Evolutionary conservation across 2,797 vertebrate genomes (phyloP).

Genomic region (Pampus argenteus): DNA sequence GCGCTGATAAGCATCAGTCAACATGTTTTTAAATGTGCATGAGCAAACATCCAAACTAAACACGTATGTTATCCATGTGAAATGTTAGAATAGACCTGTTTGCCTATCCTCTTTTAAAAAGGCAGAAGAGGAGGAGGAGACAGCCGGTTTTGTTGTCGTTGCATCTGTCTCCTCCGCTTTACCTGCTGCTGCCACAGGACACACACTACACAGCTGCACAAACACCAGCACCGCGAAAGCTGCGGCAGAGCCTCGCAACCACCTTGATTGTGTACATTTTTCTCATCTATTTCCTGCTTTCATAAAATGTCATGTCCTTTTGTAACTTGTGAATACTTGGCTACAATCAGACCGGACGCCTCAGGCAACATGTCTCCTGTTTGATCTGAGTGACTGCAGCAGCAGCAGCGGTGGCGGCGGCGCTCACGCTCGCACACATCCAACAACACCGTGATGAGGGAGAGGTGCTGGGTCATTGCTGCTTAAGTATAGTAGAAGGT

Average conservation of each 20-base stretch:
- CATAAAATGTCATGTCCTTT: slow-evolving; percentile 49
- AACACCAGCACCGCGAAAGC: slow-evolving; percentile 61
- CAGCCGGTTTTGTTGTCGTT: slow-evolving; percentile 51
- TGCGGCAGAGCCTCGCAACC: slow-evolving; percentile 27
- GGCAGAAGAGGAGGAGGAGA: slow-evolving; percentile 52
- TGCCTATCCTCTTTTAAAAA: slow-evolving; percentile 59
- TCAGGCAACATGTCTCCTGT: slow-evolving; percentile 24
- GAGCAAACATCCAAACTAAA: slow-evolving; percentile 76
- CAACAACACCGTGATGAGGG: neutral
- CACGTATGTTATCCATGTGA: slow-evolving; percentile 48
- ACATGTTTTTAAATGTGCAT: slow-evolving; percentile 78
- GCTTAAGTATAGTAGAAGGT: slow-evolving; percentile 28
- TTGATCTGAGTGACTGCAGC: slow-evolving; percentile 24
- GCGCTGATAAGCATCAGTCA: slow-evolving; percentile 73
- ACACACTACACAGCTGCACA: slow-evolving; percentile 77
- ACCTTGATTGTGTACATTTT: slow-evolving; percentile 53
- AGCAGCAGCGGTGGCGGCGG: too few relatives aligned
- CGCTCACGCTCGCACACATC: neutral
- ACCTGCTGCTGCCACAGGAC: slow-evolving; percentile 60
- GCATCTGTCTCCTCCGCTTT: slow-evolving; percentile 35
- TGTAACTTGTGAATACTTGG: slow-evolving; percentile 19
- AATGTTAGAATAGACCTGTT: slow-evolving; percentile 62
- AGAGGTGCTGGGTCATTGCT: neutral
- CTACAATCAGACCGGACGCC: slow-evolving; percentile 13
- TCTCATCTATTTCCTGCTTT: slow-evolving; percentile 41